phyloP scores from a whole-genome alignment of 2,113 vertebrate genomes.

The Solea senegalensis region DNA sequence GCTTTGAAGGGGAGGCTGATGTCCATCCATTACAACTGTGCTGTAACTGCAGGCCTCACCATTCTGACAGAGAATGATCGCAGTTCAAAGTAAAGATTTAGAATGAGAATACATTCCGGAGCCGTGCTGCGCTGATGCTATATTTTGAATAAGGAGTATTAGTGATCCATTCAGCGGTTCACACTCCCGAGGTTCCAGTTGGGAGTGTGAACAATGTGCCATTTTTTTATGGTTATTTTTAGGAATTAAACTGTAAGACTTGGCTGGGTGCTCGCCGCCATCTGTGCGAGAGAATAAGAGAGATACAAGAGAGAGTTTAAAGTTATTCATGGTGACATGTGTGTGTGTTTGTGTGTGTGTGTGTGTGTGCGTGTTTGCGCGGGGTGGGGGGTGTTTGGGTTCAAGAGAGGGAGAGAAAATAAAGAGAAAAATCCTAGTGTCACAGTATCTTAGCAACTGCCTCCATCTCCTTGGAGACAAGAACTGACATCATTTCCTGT shows the following conservation, averaged over 20 bases:
- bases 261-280: constrained; percentile 56
- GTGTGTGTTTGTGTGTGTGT: constrained; percentile 32
- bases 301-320: constrained; percentile 64
- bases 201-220: constrained; percentile 47
- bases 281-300: constrained; percentile 66
- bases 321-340: constrained; percentile 75
- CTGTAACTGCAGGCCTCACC: constrained; percentile 37
- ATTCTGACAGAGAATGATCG: constrained; percentile 26
- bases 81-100: constrained; percentile 50
- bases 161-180: constrained; percentile 34
- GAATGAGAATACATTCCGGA: constrained; percentile 44
- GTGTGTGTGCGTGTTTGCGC: constrained; percentile 31
- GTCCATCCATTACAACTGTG: constrained; percentile 61
- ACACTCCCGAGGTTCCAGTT: constrained; percentile 23
- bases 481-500: constrained; percentile 84
- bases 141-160: constrained; percentile 16
- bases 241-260: constrained; percentile 51
- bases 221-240: constrained; percentile 62
- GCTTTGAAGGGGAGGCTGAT: constrained; percentile 62
- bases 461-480: constrained; percentile 85
- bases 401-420: constrained; percentile 63
- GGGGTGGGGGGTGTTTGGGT: constrained; percentile 15
- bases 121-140: constrained; percentile 10
- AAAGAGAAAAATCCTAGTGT: constrained; percentile 81
- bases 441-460: constrained; percentile 87